A percentile compares a stretch with the other conserved stretches of the same genome.
These are phyloP conservation scores for Drosophila watanabei DNA, from an alignment of 1,140 invertebrate species.

Conservation along the genomic window DNA sequence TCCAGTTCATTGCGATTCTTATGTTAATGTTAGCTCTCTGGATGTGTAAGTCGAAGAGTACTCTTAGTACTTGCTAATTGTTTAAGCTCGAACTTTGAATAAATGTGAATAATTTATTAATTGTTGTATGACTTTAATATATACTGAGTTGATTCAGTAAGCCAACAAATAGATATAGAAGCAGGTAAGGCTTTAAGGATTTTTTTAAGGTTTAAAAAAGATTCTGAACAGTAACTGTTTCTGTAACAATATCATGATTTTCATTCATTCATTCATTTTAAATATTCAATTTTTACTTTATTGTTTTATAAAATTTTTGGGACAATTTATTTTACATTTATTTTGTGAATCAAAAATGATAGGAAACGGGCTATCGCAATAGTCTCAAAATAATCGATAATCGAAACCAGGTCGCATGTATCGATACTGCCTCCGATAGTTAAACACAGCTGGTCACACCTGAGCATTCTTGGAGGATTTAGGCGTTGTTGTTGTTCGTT, in stretches of 20 bases:
- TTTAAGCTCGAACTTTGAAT: constrained; percentile 47
- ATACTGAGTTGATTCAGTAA: too few species aligned
- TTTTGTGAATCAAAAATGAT: too few species aligned
- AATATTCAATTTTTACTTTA: too few species aligned
- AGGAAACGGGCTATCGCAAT: not conserved
- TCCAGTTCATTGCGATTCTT: constrained; percentile 23
- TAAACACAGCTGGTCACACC: constrained; percentile 27
- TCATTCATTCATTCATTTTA: too few species aligned
- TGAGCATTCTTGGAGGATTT: constrained; percentile 15
- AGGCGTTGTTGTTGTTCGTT: constrained; percentile 47
- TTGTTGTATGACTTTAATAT: not conserved
- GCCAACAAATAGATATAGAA: not conserved
- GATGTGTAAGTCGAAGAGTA: constrained; percentile 4
- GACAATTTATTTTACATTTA: too few species aligned
- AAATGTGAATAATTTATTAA: constrained; percentile 54
- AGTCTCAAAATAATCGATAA: not conserved
- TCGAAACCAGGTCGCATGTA: not conserved
- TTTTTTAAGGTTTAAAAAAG: too few species aligned
- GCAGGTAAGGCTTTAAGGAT: not conserved
- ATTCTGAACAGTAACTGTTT: too few species aligned
- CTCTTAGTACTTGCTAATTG: constrained; percentile 19
- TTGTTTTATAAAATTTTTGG: too few species aligned
- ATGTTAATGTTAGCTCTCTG: constrained; percentile 43
- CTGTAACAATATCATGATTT: too few species aligned
- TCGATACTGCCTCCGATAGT: not conserved